Base-by-base conservation (phyloP, 2,888 invertebrate genomes). In the Hecatera dysodea region DNA sequence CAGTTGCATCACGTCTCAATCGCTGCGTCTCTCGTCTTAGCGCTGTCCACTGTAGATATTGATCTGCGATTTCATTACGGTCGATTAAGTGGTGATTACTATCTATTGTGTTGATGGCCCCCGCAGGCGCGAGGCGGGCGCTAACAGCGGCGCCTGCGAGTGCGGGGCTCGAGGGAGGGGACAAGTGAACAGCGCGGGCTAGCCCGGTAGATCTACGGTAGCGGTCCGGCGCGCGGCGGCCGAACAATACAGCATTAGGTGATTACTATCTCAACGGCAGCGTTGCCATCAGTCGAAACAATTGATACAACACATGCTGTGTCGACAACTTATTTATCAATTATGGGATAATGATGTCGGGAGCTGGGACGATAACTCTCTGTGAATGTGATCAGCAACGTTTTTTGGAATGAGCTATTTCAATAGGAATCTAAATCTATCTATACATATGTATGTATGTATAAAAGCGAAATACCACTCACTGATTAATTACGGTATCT, bases 31-130 rank as follows among this genome's bases (percentile, higher is more conserved):
- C n/a, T n/a, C n/a, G n/a, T 42, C 12, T 42, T 15, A 27, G 44
- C 50, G 11, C 24, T 19, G n/a, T 22, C 11, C 11, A 5, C 36
- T 33, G 22, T 27, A 33, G 46, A 48, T 46, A 42, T 55, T 46
- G 55, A 67, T 76, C 17, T 67, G 42, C 39, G 42, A 56, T 56
- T 67, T 48, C 22, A 72, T 72, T 75, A 39, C 19, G 29, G 50
- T 60, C 39, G 50, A 75, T 78, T 61, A 64, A 72, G 12, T 46
- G 27, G 15, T 55, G 44, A 63, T 78, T 72, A 72, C 48, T 55
- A 60, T 64, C 44, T 64, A 57, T 76, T 68, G 36, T 24, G 55
- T 48, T 27, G 60, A 65, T 56, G 22, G 46, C n/a, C 53, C 8
- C 39, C 0, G 48, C 12, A 15, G 56, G 56, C 36, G 22, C 56